Conservation (phyloP, 2,113 vertebrate genomes). For the Triplophysa tibetana region DNA sequence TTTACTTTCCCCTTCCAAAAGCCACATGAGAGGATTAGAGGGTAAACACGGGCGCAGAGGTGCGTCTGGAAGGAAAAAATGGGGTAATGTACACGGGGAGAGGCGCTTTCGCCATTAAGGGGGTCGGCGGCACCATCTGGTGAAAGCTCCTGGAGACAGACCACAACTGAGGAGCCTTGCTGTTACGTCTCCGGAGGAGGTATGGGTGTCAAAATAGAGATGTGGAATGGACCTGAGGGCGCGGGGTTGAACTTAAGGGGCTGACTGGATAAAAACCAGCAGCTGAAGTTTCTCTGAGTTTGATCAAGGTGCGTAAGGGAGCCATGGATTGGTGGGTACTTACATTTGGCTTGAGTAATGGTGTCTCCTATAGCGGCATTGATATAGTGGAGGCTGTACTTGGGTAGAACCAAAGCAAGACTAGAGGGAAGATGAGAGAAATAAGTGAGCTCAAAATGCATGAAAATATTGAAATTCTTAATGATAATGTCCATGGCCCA, state of each 20-base stretch:
- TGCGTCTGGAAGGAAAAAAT: conserved; percentile 44
- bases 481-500: no score
- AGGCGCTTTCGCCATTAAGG: conserved; percentile 52
- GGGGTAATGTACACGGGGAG: conserved; percentile 54
- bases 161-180: conserved; percentile 55
- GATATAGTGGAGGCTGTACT: conserved; percentile 73
- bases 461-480: background rate
- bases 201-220: conserved; percentile 29
- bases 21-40: conserved; percentile 36
- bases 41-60: conserved; percentile 40
- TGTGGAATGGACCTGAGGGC: conserved; percentile 24
- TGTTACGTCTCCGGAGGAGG: conserved; percentile 40
- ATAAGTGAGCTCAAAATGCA: conserved; percentile 11
- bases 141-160: conserved; percentile 48
- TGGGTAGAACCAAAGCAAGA: conserved; percentile 72
- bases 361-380: conserved; percentile 69
- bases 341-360: conserved; percentile 77
- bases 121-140: conserved; percentile 56
- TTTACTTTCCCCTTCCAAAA: conserved; percentile 28
- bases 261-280: conserved; percentile 25
- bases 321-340: conserved; percentile 45
- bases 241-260: background rate
- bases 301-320: conserved; percentile 11
- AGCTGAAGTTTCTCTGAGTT: conserved; percentile 12
- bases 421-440: conserved; percentile 51